Evolutionary conservation across 2,888 invertebrate species (phyloP).

Genomic region (Conchocele bisecta): DNA sequence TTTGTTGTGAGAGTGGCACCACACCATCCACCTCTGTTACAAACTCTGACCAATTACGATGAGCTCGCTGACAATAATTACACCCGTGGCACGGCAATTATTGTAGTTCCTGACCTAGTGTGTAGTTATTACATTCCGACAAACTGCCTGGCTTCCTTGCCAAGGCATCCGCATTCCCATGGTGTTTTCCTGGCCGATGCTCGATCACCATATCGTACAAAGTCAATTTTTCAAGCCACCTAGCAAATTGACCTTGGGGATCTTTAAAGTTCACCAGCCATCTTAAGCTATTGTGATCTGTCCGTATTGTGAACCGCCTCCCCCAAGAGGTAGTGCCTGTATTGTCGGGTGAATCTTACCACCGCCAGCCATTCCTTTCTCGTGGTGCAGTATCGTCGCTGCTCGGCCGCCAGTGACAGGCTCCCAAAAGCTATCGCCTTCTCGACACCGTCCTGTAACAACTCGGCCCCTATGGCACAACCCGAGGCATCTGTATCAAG

Average conservation of each 20-base stretch:
- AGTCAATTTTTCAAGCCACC: slow-evolving; percentile 44
- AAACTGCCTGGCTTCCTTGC: slow-evolving; percentile 20
- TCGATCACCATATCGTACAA: slow-evolving; percentile 38
- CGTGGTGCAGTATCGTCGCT: slow-evolving; percentile 24
- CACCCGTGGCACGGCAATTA: slow-evolving; percentile 32
- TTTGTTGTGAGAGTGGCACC: no score
- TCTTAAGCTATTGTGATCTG: slow-evolving; percentile 31
- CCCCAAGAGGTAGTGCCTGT: slow-evolving; percentile 33
- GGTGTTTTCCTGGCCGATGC: slow-evolving; percentile 26
- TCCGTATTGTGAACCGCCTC: slow-evolving; percentile 24
- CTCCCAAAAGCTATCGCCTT: slow-evolving; percentile 2
- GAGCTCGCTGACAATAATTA: slow-evolving; percentile 14
- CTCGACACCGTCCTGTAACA: slow-evolving; percentile 13
- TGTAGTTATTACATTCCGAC: slow-evolving; percentile 12
- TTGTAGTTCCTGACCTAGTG: neutral
- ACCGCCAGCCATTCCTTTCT: slow-evolving; percentile 43
- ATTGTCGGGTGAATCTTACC: slow-evolving; percentile 36
- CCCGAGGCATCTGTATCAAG: slow-evolving; percentile 37
- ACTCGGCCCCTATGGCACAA: slow-evolving; percentile 17
- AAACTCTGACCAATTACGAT: slow-evolving; percentile 16
- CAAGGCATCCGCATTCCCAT: slow-evolving; percentile 43
- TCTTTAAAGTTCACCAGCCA: slow-evolving; percentile 41
- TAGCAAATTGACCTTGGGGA: slow-evolving; percentile 25
- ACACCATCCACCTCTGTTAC: slow-evolving; percentile 18
- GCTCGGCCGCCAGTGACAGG: slow-evolving; percentile 34